Conservation (phyloP, 2,888 invertebrate species). For the Arrhopalites spinosus region DNA sequence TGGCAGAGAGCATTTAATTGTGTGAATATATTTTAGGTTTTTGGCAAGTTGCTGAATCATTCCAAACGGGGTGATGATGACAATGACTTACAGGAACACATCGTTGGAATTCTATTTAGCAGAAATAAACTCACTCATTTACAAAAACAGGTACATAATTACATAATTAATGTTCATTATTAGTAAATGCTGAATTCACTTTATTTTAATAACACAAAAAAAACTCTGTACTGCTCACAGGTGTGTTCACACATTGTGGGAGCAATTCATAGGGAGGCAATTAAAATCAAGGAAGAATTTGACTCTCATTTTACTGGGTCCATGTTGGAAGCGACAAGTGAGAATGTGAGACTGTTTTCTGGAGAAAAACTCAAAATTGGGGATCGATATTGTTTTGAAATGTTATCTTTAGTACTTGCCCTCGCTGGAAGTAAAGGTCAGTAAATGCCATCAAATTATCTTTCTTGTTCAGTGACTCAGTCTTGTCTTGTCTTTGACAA, state of each 20-base stretch:
- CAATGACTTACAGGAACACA: conserved; percentile 83
- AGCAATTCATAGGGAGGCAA: conserved; percentile 87
- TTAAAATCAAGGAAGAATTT: conserved; percentile 88
- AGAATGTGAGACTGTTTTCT: conserved; percentile 34
- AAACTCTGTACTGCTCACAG: conserved; percentile 61
- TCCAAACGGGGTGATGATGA: conserved; percentile 57
- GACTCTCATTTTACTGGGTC: conserved; percentile 63
- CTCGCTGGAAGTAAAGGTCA: conserved; percentile 88
- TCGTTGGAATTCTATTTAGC: conserved; percentile 94
- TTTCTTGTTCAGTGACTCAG: no score
- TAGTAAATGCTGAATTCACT: neutral
- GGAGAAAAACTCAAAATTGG: conserved; percentile 59
- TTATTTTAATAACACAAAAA: no score
- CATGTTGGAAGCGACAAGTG: conserved; percentile 47
- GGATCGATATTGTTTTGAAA: conserved; percentile 97
- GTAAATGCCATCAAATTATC: no score
- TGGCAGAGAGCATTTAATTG: no score
- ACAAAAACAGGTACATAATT: conserved; percentile 76
- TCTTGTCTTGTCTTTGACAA: no score
- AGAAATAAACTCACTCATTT: conserved; percentile 89
- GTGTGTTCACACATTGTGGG: conserved; percentile 85
- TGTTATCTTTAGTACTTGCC: conserved; percentile 93
- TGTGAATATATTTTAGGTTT: conserved; percentile 73
- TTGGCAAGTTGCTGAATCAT: conserved; percentile 74
- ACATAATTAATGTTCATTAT: neutral